phyloP scores from a whole-genome alignment of 2,888 invertebrate genomes.

The Sericinus montela region DNA sequence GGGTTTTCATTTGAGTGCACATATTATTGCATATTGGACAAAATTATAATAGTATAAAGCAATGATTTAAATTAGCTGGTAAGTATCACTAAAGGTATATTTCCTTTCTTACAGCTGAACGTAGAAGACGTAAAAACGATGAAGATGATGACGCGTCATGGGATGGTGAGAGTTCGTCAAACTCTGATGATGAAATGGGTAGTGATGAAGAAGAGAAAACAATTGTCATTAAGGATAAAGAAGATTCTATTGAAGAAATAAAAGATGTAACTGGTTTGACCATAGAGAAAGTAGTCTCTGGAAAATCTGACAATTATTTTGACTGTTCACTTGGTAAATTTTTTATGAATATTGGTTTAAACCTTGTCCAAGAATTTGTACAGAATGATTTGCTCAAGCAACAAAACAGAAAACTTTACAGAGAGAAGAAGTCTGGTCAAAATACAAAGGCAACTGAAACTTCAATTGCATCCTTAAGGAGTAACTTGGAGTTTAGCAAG shows the following conservation, averaged over 20 bases:
- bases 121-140: conserved; percentile 47
- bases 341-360: conserved; percentile 93
- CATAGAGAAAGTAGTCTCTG: conserved; percentile 44
- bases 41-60: too few species aligned
- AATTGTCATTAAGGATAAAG: conserved; percentile 75
- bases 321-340: conserved; percentile 93
- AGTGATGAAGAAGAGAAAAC: conserved; percentile 61
- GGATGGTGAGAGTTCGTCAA: conserved; percentile 75
- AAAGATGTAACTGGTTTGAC: conserved; percentile 64
- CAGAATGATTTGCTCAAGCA: conserved; percentile 94
- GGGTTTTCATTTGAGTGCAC: too few species aligned
- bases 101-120: conserved; percentile 36
- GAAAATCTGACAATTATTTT: conserved; percentile 85
- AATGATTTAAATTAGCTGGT: too few species aligned
- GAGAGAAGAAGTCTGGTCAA: conserved; percentile 80
- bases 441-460: conserved; percentile 84
- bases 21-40: too few species aligned
- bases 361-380: conserved; percentile 94
- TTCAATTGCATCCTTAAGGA: conserved; percentile 89
- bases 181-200: conserved; percentile 69
- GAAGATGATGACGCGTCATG: conserved; percentile 79
- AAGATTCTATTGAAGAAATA: conserved; percentile 70
- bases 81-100: background rate
- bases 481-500: conserved; percentile 91
- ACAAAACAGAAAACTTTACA: conserved; percentile 90